These are phyloP conservation scores for Myoxocephalus aenaeus DNA, from an alignment of 2,797 vertebrate genomes.

Conservation along the genomic window DNA sequence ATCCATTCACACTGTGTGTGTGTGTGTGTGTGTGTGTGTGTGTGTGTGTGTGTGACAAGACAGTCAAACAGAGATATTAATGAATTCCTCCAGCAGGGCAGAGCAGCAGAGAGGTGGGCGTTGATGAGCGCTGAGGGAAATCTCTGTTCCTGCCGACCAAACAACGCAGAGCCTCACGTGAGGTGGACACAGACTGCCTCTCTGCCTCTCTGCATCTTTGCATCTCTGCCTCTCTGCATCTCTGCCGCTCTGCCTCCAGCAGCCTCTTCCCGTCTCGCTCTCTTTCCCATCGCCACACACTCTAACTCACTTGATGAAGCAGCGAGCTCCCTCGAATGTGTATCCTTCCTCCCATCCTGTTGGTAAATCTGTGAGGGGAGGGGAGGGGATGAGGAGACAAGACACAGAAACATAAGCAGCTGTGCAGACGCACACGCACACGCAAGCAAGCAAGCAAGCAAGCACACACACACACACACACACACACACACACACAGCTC, in stretches of 20 bases:
- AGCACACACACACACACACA: too few relatives aligned
- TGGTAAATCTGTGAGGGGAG: conserved; percentile 89
- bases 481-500: conserved; percentile 8
- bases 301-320: conserved; percentile 96
- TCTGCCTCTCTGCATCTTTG: conserved; percentile 6
- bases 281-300: neutral
- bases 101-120: conserved; percentile 38
- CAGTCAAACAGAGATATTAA: conserved; percentile 13
- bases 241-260: conserved; percentile 4
- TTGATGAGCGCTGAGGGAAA: conserved; percentile 49
- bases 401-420: conserved; percentile 44
- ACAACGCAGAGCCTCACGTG: conserved; percentile 57
- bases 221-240: too few relatives aligned
- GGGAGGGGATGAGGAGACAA: conserved; percentile 30
- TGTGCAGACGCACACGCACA: conserved; percentile 25
- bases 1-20: conserved; percentile 9
- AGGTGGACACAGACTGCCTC: neutral
- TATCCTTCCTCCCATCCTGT: conserved; percentile 98
- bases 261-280: neutral
- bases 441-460: neutral
- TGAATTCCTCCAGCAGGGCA: conserved; percentile 34
- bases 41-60: neutral
- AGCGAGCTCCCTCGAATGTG: conserved; percentile 96
- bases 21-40: conserved; percentile 5
- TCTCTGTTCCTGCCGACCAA: conserved; percentile 42